Evolutionary conservation across 2,113 vertebrate genomes (phyloP).

Genomic region (Macheiramphus alcinus): DNA sequence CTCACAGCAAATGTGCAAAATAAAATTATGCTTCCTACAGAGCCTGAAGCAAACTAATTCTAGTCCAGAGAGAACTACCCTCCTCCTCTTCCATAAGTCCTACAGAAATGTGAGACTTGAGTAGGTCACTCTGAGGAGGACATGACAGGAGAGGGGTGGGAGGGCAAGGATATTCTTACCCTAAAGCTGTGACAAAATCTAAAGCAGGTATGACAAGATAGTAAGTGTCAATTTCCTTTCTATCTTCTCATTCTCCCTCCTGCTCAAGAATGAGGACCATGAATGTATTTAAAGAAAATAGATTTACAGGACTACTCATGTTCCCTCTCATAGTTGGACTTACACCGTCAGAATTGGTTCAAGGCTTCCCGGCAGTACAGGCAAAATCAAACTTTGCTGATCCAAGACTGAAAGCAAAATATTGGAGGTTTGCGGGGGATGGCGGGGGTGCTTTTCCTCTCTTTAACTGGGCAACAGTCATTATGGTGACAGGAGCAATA

Average conservation of each 20-base stretch:
- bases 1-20: not conserved
- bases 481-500: not conserved
- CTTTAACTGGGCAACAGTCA: not conserved
- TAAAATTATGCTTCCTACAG: not conserved
- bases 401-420: not conserved
- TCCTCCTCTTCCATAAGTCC: not conserved
- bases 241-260: not conserved
- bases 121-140: not conserved
- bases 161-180: not conserved
- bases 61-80: not conserved
- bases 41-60: not conserved
- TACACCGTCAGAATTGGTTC: not conserved
- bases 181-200: not conserved
- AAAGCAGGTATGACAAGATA: not conserved
- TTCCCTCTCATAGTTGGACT: not conserved
- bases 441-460: not conserved
- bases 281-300: not conserved
- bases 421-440: fast-evolving
- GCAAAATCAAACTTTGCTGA: not conserved
- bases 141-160: not conserved
- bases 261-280: not conserved
- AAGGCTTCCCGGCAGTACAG: not conserved
- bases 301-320: not conserved
- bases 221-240: not conserved
- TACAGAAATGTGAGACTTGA: not conserved